Base-by-base conservation (phyloP, 2,113 vertebrate species). In the Cyprinodon variegatus region DNA sequence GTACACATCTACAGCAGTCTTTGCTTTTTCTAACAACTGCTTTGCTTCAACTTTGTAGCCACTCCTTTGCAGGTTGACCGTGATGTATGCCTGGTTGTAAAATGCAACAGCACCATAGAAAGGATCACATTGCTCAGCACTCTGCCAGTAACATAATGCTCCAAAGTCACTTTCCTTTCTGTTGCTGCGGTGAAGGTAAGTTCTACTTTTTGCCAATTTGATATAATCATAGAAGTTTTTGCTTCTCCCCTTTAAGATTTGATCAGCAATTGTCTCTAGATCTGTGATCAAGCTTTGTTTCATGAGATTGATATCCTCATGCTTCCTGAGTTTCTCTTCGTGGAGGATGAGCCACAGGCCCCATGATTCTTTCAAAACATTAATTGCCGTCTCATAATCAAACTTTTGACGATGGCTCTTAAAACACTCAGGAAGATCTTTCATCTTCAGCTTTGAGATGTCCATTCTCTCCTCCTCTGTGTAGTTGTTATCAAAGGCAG, bases 81-180 rank as follows among this genome's bases (percentile, higher is more conserved):
- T 71, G 76, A 71, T 71, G 76, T 77, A 77, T 2, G 76, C 68
- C 60, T 77, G 76, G 57, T 77, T 77, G 39, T 77, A 77, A 40
- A 77, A 62, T 1, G 68, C 76, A 40, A 77, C 76, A 10, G 76
- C 68, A 29, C 76, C 46, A 62, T 71, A 77, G 68, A 77, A 71
- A 65, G 41, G 36, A 0, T 77, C 62, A 0, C 61, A 65, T 48
- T 77, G 2, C 43, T 40, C 76, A 77, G 76, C 61, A 8, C 0
- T 71, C 62, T 61, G 20, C 76, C 76, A 77, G 14, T 71, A 77
- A 11, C 4, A 5, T 7, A 71, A 60, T 22, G 76, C 76, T 65
- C 76, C 76, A 65, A 43, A 77, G 76, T 77, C 76, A 48, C 62
- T 70, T 46, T 59, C 22, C 0, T 57, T 59, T 57, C 59, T 75